phyloP scores from a whole-genome alignment of 2,888 invertebrate species.

The Eupithecia vulgata region DNA sequence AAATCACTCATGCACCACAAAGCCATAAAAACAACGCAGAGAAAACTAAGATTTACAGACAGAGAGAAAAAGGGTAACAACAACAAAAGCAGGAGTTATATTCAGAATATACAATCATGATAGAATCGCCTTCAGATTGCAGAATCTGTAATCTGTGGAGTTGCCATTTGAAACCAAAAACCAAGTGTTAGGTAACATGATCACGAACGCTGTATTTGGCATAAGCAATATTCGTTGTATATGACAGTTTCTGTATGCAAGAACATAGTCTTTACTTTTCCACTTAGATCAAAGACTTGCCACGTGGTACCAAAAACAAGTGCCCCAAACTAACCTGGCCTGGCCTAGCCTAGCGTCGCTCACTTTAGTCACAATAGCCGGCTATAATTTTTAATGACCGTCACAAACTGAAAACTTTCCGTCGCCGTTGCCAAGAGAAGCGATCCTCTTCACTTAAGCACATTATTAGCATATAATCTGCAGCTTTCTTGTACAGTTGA shows the following conservation, averaged over 20 bases:
- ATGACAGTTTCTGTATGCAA: background rate
- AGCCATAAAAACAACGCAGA: too few species aligned
- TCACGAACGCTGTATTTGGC: too few species aligned
- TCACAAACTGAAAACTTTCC: slow-evolving; percentile 37
- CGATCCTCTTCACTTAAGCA: slow-evolving; percentile 42
- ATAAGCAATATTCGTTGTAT: too few species aligned
- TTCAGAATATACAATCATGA: too few species aligned
- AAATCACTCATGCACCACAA: too few species aligned
- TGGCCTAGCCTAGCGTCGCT: background rate
- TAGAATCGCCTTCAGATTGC: too few species aligned
- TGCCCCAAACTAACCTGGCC: background rate
- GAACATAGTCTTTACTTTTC: background rate
- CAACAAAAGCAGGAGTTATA: too few species aligned
- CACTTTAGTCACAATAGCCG: slow-evolving; percentile 16
- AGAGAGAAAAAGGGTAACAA: too few species aligned
- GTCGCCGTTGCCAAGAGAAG: slow-evolving; percentile 39
- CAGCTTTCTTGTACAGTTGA: slow-evolving; percentile 35
- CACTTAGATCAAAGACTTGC: background rate
- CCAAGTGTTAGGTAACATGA: too few species aligned
- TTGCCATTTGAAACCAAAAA: too few species aligned
- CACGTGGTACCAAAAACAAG: background rate
- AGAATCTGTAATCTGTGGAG: too few species aligned
- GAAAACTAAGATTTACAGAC: too few species aligned
- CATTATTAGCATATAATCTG: slow-evolving; percentile 46
- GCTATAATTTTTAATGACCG: slow-evolving; percentile 40